Base-by-base conservation (phyloP, 2,113 vertebrate genomes). In the Oceanites oceanicus region DNA sequence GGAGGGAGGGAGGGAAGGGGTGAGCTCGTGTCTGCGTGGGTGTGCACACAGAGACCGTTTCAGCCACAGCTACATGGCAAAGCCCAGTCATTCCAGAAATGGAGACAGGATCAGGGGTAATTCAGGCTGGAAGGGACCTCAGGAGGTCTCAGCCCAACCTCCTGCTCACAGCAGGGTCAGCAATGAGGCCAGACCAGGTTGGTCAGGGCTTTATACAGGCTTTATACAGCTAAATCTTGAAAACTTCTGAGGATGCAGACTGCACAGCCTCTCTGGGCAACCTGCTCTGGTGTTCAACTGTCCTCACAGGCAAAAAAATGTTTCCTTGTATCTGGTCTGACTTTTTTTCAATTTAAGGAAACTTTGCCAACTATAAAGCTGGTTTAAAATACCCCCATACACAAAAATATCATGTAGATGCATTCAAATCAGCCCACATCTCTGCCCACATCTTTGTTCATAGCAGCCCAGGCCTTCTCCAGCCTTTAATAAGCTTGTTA, bases 401-500 rank as follows among this genome's bases (percentile, higher is more conserved):
- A 86, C n/a, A 86, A 96, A 96, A 95, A 74, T 56, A 90, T 72
- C 6, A 62, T 4, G 27, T 34, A 94, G 53, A n/a, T 66, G 42
- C 10, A 88, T 80, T 82, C 47, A 90, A 80, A 77, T 86, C 75
- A 72, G 74, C 73, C 75, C 68, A 55, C 82, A 74, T 58, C 65
- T 92, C 91, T 90, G 50, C 85, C 93, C 90, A 92, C 90, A 91
- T 32, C 81, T 87, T 86, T 83, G 85, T 62, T 96, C 53, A 82
- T 11, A 70, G 82, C 58, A 94, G 70, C 32, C 67, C 38, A 86
- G 80, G 67, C 15, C 26, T 83, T 86, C 77, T 86, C 15, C 42
- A 89, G 87, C 19, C 49, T 93, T 89, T 90, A 88, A 93, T 50
- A 94, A 90, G 34, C 62, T 86, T 88, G 55, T 94, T 97, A 87